A percentile compares a stretch with the other conserved stretches of the same genome.
phyloP scores from a whole-genome alignment of 2,888 invertebrate genomes.

The Erynnis tages region DNA sequence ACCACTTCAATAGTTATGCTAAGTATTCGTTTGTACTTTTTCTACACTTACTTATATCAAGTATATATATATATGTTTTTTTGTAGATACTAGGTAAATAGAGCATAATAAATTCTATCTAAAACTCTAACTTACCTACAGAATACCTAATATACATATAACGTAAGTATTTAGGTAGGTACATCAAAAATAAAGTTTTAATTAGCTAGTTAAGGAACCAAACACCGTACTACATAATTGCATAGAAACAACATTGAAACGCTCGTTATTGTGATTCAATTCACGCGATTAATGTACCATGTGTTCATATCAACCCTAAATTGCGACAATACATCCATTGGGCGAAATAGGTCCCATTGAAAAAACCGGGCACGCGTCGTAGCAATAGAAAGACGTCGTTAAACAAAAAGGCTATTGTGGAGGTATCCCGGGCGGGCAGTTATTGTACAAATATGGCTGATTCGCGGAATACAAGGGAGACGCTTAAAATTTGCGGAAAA shows the following conservation, averaged over 20 bases:
- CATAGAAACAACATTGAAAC: background rate
- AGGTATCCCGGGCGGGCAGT: conserved; percentile 60
- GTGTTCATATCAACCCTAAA: conserved; percentile 31
- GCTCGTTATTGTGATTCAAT: conserved; percentile 18
- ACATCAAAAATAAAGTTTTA: too few relatives aligned
- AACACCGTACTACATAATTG: conserved; percentile 2
- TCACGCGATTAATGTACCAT: conserved; percentile 40
- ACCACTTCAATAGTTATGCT: too few relatives aligned
- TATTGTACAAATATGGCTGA: conserved; percentile 72
- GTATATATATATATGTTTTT: too few relatives aligned
- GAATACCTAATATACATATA: too few relatives aligned
- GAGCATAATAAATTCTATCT: too few relatives aligned
- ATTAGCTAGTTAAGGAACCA: too few relatives aligned
- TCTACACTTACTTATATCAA: too few relatives aligned
- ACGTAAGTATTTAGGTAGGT: too few relatives aligned
- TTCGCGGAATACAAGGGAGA: conserved; percentile 65
- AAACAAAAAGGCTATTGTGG: conserved; percentile 72
- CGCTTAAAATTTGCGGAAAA: conserved; percentile 76
- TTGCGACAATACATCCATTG: conserved; percentile 15
- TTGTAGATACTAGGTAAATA: too few relatives aligned
- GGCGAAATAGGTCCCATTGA: conserved; percentile 54
- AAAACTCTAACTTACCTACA: too few relatives aligned
- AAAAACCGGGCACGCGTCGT: conserved; percentile 63
- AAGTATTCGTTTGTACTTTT: too few relatives aligned
- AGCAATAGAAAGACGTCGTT: conserved; percentile 72